Conservation (phyloP, 2,888 invertebrate species). For the Lepidonotus clava region DNA sequence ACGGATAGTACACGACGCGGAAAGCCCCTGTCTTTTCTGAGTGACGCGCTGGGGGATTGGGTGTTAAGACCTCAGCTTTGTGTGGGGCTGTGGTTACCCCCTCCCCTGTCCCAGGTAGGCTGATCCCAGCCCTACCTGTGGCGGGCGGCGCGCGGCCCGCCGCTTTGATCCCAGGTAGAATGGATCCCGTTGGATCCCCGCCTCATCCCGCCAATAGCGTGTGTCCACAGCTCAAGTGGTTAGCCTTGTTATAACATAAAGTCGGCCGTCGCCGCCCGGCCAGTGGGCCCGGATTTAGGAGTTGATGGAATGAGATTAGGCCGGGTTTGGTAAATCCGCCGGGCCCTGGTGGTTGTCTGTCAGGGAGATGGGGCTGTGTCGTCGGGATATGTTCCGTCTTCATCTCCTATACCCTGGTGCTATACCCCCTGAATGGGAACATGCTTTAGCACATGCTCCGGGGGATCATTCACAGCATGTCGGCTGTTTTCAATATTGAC, state of each 20-base stretch:
- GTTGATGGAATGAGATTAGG: conserved; percentile 2
- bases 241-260: background rate
- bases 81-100: too few species aligned
- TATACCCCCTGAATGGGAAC: too few species aligned
- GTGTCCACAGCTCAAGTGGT: background rate
- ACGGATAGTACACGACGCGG: too few species aligned
- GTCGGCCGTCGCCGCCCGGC: too few species aligned
- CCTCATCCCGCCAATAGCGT: background rate
- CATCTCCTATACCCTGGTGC: background rate
- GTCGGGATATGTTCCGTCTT: background rate
- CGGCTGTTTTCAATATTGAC: too few species aligned
- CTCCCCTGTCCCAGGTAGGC: background rate
- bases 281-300: background rate
- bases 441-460: too few species aligned
- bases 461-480: too few species aligned
- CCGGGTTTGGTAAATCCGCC: background rate
- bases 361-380: too few species aligned
- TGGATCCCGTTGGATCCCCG: conserved; percentile 7
- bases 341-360: background rate
- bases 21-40: too few species aligned
- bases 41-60: too few species aligned
- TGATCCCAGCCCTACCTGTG: background rate
- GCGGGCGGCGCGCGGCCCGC: background rate
- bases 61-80: too few species aligned
- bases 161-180: background rate